Evolutionary conservation across 1,140 invertebrate species (phyloP), one percentile per base, ranked within the genome.

Genomic region (Aphidius gifuensis): DNA sequence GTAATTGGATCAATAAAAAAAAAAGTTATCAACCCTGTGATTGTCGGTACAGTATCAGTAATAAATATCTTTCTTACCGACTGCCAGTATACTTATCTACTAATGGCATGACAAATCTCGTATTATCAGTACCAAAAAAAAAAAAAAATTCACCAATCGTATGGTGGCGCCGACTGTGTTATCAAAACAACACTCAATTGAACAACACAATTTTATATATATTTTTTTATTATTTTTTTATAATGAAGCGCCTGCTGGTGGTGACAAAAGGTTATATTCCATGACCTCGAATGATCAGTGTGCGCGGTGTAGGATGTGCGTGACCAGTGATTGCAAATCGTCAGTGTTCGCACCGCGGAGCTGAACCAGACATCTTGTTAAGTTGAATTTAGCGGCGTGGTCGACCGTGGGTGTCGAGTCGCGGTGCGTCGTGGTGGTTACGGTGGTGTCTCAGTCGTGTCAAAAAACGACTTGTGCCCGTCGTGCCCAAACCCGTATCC

Each of bases 371-470:
- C 76, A 78, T 78, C 75, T 78, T 78, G 76, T 76, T 3, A 44
- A 73, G 75, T 77, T 74, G 74, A 76, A 73, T 75, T 74, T 77
- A 76, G 76, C 75, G 74, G 71, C 71, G 72, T 73, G 72, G 70
- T 74, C 69, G 67, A 71, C 71, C 72, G 74, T 73, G 71, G 67
- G 70, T 74, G 72, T 73, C 69, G 68, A 68, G 68, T 73, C 70
- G 64, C 66, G 69, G 70, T 72, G 67, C 62, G 69, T 62, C 57
- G 61, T 64, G 61, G 61, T 63, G 61, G 61, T 62, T 62, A 62
- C 53, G 60, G 60, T 62, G 61, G 64, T 66, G 51, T 63, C 23
- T 32, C 65, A 58, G 45, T 60, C 62, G 64, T 49, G 58, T 60
- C 23, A 32, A 32, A 32, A 55, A 61, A 58, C 68, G 64, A 62